A percentile compares a stretch with the other conserved stretches of the same genome.
Evolutionary conservation across 2,113 vertebrate species (phyloP).

Genomic region (Ursus arctos): DNA sequence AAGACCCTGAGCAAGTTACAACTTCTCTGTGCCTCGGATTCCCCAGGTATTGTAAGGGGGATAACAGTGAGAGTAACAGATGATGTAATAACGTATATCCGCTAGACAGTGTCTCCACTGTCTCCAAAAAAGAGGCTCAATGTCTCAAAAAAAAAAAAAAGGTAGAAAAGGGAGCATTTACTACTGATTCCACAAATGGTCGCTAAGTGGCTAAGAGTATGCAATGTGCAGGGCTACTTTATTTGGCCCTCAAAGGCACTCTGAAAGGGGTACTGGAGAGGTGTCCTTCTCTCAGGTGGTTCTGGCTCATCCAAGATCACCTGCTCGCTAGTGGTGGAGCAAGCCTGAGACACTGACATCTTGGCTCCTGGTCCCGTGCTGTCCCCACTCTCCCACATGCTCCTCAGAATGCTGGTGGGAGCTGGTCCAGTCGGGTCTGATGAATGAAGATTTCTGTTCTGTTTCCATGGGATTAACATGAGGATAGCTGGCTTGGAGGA

Average conservation of each 20-base stretch:
- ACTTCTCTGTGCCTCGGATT: neutral
- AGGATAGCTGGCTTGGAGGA: neutral
- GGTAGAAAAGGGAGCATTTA: neutral
- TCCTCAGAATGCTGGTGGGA: neutral
- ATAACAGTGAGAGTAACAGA: neutral
- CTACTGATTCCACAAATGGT: neutral
- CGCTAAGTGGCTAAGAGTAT: accelerated
- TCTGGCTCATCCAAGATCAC: neutral
- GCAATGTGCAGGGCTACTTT: neutral
- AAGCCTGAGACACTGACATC: accelerated
- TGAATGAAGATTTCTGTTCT: neutral
- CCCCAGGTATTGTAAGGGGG: neutral
- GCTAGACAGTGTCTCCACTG: neutral
- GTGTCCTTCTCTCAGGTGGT: neutral
- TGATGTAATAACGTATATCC: neutral
- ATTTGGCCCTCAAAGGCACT: neutral
- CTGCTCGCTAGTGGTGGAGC: neutral
- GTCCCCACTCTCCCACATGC: accelerated
- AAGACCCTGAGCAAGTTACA: neutral
- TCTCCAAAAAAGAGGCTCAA: neutral
- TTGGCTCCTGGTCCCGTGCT: neutral
- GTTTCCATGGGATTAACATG: neutral
- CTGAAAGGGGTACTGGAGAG: neutral
- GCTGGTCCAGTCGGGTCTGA: neutral
- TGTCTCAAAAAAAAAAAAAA: neutral